Evolutionary conservation across 2,797 vertebrate species (phyloP).

Genomic region (Arctocebus calabarensis): DNA sequence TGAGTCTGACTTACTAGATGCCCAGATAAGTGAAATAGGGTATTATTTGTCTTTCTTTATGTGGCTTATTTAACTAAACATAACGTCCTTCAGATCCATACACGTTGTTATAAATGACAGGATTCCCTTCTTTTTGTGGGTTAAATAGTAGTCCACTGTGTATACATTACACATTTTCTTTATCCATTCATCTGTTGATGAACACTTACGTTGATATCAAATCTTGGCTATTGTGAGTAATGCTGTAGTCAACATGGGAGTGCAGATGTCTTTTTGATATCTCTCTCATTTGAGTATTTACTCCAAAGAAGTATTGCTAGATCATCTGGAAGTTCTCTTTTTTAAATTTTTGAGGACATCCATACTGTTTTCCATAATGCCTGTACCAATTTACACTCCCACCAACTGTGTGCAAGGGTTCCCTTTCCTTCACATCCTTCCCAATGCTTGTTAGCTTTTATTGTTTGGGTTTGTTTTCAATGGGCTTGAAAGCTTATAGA

Average conservation of each 20-base stretch:
- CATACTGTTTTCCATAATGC: background rate
- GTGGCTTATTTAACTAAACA: background rate
- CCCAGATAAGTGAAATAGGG: background rate
- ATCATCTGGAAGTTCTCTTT: background rate
- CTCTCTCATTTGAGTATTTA: background rate
- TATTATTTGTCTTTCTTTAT: background rate
- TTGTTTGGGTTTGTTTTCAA: background rate
- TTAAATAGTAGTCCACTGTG: background rate
- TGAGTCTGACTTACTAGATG: background rate
- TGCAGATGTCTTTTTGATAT: background rate
- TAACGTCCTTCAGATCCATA: background rate
- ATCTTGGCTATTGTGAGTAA: too few relatives aligned
- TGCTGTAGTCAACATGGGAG: fast-evolving
- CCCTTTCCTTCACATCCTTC: background rate
- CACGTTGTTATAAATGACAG: background rate
- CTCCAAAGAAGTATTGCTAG: background rate
- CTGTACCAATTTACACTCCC: background rate
- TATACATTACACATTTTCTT: background rate
- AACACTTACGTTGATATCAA: background rate
- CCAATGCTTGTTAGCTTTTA: background rate
- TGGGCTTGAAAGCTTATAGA: background rate
- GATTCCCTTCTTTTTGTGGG: background rate
- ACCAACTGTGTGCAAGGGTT: background rate
- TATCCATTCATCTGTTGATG: background rate
- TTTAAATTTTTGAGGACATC: background rate